Base-by-base conservation (phyloP, 2,113 vertebrate genomes). In the Microtus ochrogaster region DNA sequence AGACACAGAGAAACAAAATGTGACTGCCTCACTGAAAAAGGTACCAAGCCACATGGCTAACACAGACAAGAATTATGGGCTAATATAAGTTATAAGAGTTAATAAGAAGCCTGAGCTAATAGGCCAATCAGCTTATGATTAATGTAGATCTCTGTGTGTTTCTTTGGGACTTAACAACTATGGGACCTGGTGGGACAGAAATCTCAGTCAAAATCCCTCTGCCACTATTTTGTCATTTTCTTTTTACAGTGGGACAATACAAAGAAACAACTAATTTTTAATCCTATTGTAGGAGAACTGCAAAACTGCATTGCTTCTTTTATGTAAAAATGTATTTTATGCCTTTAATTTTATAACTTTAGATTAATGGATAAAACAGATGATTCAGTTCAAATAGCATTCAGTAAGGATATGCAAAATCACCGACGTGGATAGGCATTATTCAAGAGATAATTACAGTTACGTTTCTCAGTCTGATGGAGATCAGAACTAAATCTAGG, bases 221-320 rank as follows among this genome's bases (percentile, higher is more conserved):
- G 26, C 93, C 30, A 61, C 77, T 81, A 63, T 91, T 89, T 92
- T 95, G 84, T 93, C 44, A 47, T 82, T 92, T 33, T 87, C 10
- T 72, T 88, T 55, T 72, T 92, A 4, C 1, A 14, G 49, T 68
- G 94, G 72, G 63, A 24, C 87, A 90, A 94, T 88, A 13, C 55
- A 93, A 4, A 21, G 24, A 77, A 89, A 94, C 33, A 49, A 9
- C 12, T n/a, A 4, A 68, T 14, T 77, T 83, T 97, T 85, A 63
- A 77, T 4, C 26, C 14, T 4, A 77, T 92, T 90, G 5, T 22
- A 28, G 6, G 39, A 81, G 2, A 94, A 76, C 30, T 49, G 90
- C 7, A 87, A 16, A 90, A 61, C 9, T 5, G 19, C 16, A 58
- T 30, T 39, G 10, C 13, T 82, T 26, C 55, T 58, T 82, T 22